Evolutionary conservation across 2,113 vertebrate species (phyloP).

Genomic region (Lontra canadensis): DNA sequence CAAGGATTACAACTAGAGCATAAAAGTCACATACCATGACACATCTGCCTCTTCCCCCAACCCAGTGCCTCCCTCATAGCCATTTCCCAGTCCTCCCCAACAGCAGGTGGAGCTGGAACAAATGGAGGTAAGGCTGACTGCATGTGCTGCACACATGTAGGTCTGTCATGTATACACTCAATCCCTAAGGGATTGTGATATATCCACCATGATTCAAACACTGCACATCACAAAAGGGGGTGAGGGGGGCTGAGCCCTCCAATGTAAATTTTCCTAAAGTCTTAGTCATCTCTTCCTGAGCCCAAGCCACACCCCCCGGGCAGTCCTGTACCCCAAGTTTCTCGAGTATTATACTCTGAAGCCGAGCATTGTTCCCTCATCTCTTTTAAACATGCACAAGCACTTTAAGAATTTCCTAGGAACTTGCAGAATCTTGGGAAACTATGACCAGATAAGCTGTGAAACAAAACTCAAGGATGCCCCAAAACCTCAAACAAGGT

Average conservation of each 20-base stretch:
- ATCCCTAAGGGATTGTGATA: neutral
- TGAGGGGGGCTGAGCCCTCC: neutral
- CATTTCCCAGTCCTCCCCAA: neutral
- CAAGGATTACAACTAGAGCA: neutral
- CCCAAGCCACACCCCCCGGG: neutral
- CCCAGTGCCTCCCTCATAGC: neutral
- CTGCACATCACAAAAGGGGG: neutral
- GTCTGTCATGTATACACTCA: neutral
- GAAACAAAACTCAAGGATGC: neutral
- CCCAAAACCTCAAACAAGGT: neutral
- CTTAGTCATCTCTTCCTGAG: neutral
- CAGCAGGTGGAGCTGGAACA: neutral
- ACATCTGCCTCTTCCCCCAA: rapidly evolving
- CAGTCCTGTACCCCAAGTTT: neutral
- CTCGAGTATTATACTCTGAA: neutral
- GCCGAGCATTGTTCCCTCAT: neutral
- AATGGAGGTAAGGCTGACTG: neutral
- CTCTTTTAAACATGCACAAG: neutral
- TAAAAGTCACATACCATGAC: neutral
- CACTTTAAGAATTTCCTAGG: neutral
- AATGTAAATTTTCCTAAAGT: neutral
- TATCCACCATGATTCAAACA: neutral
- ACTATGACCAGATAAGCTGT: rapidly evolving
- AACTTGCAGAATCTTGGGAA: neutral
- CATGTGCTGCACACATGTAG: rapidly evolving